Conservation (phyloP, 2,113 vertebrate species). For the Dromas ardeola region DNA sequence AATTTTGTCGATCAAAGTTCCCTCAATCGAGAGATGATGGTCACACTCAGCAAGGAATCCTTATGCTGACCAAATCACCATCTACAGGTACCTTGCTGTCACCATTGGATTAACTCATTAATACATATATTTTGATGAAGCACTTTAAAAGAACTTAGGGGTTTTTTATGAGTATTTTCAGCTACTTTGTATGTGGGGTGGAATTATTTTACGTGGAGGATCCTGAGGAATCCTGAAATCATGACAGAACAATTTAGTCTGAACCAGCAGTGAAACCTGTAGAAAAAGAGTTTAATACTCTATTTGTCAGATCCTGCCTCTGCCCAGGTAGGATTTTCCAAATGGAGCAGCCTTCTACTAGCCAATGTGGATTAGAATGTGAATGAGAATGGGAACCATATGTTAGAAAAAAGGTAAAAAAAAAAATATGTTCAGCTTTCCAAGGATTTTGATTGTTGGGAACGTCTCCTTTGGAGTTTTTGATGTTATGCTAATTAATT, state of each 20-base stretch:
- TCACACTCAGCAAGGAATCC: too few species aligned
- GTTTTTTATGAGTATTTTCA: background rate
- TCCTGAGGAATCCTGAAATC: background rate
- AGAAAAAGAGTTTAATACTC: background rate
- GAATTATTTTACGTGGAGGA: background rate
- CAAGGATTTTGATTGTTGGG: background rate
- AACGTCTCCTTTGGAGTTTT: background rate
- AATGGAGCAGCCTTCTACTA: background rate
- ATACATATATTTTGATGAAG: background rate
- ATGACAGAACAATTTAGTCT: background rate
- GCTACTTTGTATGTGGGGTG: background rate
- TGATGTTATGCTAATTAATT: background rate
- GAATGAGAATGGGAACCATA: background rate
- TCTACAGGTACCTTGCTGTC: background rate
- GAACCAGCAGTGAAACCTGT: background rate
- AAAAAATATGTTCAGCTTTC: background rate
- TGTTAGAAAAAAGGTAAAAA: background rate
- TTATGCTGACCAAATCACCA: background rate
- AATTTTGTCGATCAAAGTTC: background rate
- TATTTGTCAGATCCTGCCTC: background rate
- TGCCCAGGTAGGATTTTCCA: background rate
- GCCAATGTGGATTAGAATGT: background rate
- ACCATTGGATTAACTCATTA: background rate
- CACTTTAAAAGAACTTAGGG: background rate
- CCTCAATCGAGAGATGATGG: background rate